phyloP scores from a whole-genome alignment of 2,113 vertebrate species.

The Nesoenas mayeri region DNA sequence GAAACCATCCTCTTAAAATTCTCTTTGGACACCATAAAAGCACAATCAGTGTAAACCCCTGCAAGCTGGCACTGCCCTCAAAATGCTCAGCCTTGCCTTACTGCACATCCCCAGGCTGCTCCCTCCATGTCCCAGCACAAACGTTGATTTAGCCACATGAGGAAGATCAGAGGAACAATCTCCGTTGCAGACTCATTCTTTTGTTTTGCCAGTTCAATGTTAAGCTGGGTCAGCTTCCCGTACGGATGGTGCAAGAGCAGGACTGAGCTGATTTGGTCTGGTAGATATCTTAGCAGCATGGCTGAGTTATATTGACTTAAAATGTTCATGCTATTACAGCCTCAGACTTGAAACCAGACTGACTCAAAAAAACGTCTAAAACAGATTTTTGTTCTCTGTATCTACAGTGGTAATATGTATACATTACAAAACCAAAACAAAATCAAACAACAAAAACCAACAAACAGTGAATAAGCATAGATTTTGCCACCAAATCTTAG shows the following conservation, averaged over 20 bases:
- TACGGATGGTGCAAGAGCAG: neutral
- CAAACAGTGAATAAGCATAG: neutral
- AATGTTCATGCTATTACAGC: neutral
- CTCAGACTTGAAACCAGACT: neutral
- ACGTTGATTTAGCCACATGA: neutral
- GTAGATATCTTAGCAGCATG: neutral
- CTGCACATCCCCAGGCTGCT: neutral
- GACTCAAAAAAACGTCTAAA: neutral
- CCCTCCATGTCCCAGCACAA: neutral
- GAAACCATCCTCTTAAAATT: neutral
- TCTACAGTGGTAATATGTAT: neutral
- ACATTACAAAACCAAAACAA: neutral
- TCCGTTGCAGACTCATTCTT: neutral
- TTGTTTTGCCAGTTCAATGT: neutral
- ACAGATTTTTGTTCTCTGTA: neutral
- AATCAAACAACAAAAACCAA: neutral
- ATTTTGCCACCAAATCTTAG: neutral
- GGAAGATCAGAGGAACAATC: neutral
- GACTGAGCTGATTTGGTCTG: accelerated
- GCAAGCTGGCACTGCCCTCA: neutral
- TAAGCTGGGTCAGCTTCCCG: neutral
- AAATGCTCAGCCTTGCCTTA: neutral
- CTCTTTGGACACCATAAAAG: neutral
- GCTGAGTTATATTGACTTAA: neutral
- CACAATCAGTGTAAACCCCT: neutral